Percentiles rank a stretch among this genome's conserved stretches.
These are phyloP conservation scores for Leuctra nigra DNA, from an alignment of 2,888 invertebrate species.

Conservation along the genomic window DNA sequence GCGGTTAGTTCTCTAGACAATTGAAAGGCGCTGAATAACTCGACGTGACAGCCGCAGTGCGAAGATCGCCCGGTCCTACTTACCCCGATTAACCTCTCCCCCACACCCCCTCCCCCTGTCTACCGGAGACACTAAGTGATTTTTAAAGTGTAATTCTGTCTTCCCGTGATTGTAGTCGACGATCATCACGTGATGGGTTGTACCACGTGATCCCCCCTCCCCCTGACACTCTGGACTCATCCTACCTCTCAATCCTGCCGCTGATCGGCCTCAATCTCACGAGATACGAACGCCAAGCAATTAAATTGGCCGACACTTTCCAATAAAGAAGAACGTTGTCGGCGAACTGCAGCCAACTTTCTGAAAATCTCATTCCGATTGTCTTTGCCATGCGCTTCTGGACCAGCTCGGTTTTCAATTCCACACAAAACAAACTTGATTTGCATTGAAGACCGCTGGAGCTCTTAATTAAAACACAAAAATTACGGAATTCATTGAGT, in stretches of 20 bases:
- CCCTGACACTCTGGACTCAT: constrained; percentile 1
- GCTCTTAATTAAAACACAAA: constrained; percentile 15
- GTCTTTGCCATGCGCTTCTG: background rate
- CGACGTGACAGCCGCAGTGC: too few relatives aligned
- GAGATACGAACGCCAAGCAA: constrained; percentile 24
- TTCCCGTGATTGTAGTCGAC: background rate
- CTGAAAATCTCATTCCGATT: constrained; percentile 28
- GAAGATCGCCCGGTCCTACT: too few relatives aligned
- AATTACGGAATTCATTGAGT: constrained; percentile 12
- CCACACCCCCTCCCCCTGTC: too few relatives aligned
- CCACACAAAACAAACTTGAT: constrained; percentile 12
- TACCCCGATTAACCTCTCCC: too few relatives aligned
- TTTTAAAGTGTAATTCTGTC: constrained; percentile 40
- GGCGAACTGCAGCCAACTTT: constrained; percentile 24
- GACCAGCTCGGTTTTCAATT: background rate
- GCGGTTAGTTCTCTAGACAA: too few relatives aligned
- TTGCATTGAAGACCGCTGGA: constrained; percentile 9
- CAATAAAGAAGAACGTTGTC: constrained; percentile 27
- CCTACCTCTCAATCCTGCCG: constrained; percentile 23
- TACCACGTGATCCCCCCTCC: constrained; percentile 10
- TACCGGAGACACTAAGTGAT: constrained; percentile 41
- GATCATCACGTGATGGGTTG: constrained; percentile 7
- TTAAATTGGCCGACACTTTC: constrained; percentile 28
- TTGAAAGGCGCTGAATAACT: too few relatives aligned
- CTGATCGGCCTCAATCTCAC: constrained; percentile 20